phyloP scores from a whole-genome alignment of 2,888 invertebrate genomes.

The Metallyticus violacea region DNA sequence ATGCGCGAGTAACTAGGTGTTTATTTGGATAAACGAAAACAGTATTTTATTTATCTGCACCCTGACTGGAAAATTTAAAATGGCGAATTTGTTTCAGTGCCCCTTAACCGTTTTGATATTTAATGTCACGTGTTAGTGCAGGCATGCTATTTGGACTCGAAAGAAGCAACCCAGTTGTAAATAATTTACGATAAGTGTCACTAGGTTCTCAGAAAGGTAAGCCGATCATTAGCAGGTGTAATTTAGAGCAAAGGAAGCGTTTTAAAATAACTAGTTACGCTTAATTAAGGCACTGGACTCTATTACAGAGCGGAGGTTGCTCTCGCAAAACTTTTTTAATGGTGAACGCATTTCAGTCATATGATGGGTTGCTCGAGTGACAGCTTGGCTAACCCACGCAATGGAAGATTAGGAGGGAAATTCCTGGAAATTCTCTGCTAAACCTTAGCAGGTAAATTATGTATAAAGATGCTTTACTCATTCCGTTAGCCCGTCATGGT shows the following conservation, averaged over 20 bases:
- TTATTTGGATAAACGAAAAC: too few relatives aligned
- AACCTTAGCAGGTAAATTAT: neutral
- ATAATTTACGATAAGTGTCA: too few relatives aligned
- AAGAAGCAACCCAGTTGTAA: too few relatives aligned
- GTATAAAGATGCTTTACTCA: neutral
- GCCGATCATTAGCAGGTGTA: too few relatives aligned
- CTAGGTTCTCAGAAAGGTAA: too few relatives aligned
- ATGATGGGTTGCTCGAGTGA: neutral
- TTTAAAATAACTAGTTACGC: neutral
- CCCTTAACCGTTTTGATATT: too few relatives aligned
- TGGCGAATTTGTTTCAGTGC: too few relatives aligned
- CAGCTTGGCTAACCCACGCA: neutral
- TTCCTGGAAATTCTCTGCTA: neutral
- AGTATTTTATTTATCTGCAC: too few relatives aligned
- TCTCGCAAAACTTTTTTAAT: neutral
- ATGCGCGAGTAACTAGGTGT: too few relatives aligned
- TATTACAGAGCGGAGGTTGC: neutral
- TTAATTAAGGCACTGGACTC: neutral
- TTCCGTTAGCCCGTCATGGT: neutral
- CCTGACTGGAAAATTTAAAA: too few relatives aligned
- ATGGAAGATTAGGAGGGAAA: neutral
- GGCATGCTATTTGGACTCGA: too few relatives aligned
- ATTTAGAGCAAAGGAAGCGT: neutral
- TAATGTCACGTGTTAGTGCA: too few relatives aligned
- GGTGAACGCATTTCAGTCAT: neutral